A percentile compares a stretch with the other conserved stretches of the same genome.
Conservation (phyloP, 2,113 vertebrate species). For the Centropus unirufus region DNA sequence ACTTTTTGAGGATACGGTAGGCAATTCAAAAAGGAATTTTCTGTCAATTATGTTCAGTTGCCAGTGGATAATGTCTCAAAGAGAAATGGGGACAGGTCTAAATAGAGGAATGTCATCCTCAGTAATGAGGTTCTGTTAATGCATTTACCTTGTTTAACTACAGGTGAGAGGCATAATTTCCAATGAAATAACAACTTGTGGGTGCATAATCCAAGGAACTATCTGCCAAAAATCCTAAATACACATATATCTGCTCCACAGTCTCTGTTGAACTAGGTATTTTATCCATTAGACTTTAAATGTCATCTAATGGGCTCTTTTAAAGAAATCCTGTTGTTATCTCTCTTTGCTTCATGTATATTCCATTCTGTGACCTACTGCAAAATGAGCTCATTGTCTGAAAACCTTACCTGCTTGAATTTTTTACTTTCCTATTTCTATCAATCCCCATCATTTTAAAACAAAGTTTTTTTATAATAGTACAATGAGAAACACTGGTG, state of each 20-base stretch:
- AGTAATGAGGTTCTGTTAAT: neutral
- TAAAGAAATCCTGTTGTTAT: neutral
- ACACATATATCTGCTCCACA: neutral
- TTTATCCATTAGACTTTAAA: neutral
- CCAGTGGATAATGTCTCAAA: neutral
- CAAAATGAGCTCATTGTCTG: neutral
- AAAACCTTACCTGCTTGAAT: neutral
- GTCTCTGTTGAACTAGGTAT: neutral
- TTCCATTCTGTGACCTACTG: neutral
- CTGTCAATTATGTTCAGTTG: neutral
- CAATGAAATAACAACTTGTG: neutral
- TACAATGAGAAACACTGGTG: neutral
- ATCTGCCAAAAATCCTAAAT: neutral
- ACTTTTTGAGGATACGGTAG: neutral
- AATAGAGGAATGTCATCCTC: neutral
- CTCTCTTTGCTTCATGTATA: neutral
- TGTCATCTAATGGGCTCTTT: neutral
- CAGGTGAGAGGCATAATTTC: neutral
- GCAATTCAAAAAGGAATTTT: neutral
- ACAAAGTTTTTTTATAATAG: neutral
- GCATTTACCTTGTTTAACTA: constrained; percentile 10
- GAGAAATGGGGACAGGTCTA: neutral
- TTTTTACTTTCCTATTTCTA: neutral
- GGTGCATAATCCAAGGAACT: neutral
- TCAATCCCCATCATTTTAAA: neutral